These are phyloP conservation scores for Drosophila sechellia DNA, from an alignment of 1,140 invertebrate species.

Conservation along the genomic window DNA sequence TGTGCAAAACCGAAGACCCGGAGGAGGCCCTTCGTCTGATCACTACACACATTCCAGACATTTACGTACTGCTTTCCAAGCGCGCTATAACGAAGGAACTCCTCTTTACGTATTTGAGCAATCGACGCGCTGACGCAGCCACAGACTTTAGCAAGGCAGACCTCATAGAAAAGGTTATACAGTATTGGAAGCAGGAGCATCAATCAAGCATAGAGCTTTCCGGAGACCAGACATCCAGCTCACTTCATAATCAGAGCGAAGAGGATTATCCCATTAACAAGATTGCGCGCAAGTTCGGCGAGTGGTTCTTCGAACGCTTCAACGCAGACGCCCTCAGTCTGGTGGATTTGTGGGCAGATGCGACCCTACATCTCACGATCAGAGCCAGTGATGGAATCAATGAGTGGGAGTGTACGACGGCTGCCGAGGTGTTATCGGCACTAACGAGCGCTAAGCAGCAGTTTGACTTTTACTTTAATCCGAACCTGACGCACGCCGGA, in stretches of 20 bases:
- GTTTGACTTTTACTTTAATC: conserved; percentile 87
- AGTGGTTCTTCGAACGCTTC: conserved; percentile 87
- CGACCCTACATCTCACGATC: conserved; percentile 53
- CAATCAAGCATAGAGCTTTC: not conserved
- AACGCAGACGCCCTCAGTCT: conserved; percentile 85
- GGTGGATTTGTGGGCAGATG: conserved; percentile 87
- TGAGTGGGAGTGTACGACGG: conserved; percentile 28
- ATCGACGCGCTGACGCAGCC: conserved; percentile 73
- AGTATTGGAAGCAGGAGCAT: conserved; percentile 80
- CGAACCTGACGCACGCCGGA: conserved; percentile 86
- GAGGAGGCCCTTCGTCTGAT: conserved; percentile 83
- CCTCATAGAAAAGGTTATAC: conserved; percentile 82
- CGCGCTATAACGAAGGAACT: conserved; percentile 85
- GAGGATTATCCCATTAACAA: conserved; percentile 77
- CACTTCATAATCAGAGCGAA: not conserved
- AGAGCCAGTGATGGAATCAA: conserved; percentile 48
- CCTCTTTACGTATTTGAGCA: conserved; percentile 85
- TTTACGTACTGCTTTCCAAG: conserved; percentile 83
- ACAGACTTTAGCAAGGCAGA: conserved; percentile 85
- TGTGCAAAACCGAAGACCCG: conserved; percentile 43
- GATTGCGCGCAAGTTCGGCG: conserved; percentile 86
- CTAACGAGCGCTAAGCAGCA: conserved; percentile 50
- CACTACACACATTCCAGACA: conserved; percentile 81
- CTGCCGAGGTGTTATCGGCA: conserved; percentile 41
- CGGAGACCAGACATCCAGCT: not conserved